Percentiles rank a stretch among this genome's conserved stretches.
phyloP scores from a whole-genome alignment of 2,888 invertebrate species.

The Aricia artaxerxes region DNA sequence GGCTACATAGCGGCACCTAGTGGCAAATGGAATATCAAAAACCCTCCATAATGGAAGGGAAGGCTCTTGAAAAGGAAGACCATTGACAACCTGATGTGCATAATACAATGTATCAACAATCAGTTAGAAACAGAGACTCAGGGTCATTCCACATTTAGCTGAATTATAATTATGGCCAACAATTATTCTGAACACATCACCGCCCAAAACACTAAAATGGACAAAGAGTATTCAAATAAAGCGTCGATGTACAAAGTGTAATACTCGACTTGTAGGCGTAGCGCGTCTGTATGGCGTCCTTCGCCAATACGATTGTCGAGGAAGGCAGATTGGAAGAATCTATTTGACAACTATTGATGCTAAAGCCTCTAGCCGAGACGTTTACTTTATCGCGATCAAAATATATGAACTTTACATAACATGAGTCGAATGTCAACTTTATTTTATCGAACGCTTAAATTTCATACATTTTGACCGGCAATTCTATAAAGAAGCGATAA shows the following conservation, averaged over 20 bases:
- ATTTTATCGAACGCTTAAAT: too few relatives aligned
- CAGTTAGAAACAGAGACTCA: background rate
- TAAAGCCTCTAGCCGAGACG: background rate
- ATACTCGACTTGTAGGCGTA: conserved; percentile 60
- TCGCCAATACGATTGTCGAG: conserved; percentile 41
- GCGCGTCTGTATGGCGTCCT: conserved; percentile 62
- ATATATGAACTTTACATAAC: too few relatives aligned
- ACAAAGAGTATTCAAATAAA: conserved; percentile 27
- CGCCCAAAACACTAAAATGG: conserved; percentile 12
- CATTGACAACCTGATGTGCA: background rate
- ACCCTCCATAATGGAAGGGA: background rate
- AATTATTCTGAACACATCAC: conserved; percentile 22
- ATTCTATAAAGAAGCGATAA: too few relatives aligned
- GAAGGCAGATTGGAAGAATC: background rate
- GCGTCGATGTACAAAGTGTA: conserved; percentile 37
- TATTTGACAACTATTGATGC: background rate
- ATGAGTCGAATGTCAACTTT: too few relatives aligned
- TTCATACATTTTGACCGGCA: too few relatives aligned
- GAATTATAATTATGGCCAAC: background rate
- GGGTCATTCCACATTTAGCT: conserved; percentile 7
- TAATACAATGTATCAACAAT: background rate
- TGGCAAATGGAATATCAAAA: too few relatives aligned
- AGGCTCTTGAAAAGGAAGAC: background rate
- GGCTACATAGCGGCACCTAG: too few relatives aligned
- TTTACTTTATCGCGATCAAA: too few relatives aligned